Conservation (phyloP, 2,888 invertebrate genomes). For the Euplagia quadripunctaria region DNA sequence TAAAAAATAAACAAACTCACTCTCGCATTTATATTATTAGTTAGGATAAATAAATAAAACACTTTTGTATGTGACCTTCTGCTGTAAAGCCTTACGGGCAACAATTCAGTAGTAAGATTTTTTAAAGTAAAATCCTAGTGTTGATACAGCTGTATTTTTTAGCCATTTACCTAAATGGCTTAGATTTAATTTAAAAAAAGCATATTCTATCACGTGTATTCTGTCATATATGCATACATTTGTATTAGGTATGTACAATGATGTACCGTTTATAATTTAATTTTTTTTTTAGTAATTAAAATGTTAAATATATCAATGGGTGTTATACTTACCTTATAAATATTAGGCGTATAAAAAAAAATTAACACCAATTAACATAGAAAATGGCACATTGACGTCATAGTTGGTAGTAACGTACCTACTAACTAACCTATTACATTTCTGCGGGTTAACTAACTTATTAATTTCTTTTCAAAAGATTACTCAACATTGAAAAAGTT, state of each 20-base stretch:
- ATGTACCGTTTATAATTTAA: too few species aligned
- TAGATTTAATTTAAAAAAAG: too few species aligned
- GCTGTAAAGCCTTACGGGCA: background rate
- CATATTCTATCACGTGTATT: too few species aligned
- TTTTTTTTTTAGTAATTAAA: background rate
- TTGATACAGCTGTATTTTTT: background rate
- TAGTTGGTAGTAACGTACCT: background rate
- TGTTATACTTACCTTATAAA: background rate
- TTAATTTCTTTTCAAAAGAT: background rate
- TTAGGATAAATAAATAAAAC: background rate
- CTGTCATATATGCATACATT: background rate
- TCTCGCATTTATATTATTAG: too few species aligned
- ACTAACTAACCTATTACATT: background rate
- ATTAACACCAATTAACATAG: background rate
- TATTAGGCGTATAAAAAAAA: background rate
- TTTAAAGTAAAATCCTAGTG: background rate
- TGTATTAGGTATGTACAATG: background rate
- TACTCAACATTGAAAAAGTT: background rate
- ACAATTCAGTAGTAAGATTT: background rate
- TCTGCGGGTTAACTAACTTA: background rate
- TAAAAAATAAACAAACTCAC: too few species aligned
- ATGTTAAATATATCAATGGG: background rate
- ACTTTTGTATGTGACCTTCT: background rate
- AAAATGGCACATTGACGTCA: background rate
- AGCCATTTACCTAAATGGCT: too few species aligned